phyloP scores from a whole-genome alignment of 2,888 invertebrate genomes.

The Melieria crassipennis region DNA sequence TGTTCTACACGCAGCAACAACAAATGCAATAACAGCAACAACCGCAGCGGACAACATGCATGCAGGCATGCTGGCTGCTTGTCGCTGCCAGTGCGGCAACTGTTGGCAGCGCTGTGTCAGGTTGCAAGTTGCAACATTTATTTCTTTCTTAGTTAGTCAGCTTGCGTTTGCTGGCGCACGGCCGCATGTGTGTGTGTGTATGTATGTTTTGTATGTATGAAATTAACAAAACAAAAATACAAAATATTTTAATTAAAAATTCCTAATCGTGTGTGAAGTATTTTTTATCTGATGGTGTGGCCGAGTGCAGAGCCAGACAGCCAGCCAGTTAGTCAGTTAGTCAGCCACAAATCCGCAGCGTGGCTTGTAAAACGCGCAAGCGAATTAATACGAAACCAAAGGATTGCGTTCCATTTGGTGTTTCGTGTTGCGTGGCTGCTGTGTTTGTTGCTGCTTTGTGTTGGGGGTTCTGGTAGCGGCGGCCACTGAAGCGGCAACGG shows the following conservation, averaged over 20 bases:
- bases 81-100: conserved; percentile 21
- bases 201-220: conserved; percentile 24
- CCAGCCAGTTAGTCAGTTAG: no score
- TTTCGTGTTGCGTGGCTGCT: conserved; percentile 23
- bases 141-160: background rate
- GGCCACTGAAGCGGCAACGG: conserved; percentile 24
- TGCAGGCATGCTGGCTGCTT: conserved; percentile 39
- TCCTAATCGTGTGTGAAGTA: conserved; percentile 66
- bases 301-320: no score
- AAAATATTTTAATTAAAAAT: conserved; percentile 67
- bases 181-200: background rate
- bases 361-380: conserved; percentile 45
- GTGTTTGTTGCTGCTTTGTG: conserved; percentile 27
- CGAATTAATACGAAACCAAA: conserved; percentile 48
- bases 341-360: conserved; percentile 19
- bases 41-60: conserved; percentile 31
- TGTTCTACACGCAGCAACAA: conserved; percentile 52
- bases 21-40: conserved; percentile 42
- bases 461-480: conserved; percentile 27
- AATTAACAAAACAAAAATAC: conserved; percentile 61
- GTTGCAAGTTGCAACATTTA: no score
- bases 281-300: conserved; percentile 30
- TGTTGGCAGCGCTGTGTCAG: background rate
- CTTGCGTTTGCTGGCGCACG: background rate
- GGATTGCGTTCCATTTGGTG: conserved; percentile 42